Percentiles rank a stretch among this genome's conserved stretches.
Conservation (phyloP, 2,888 invertebrate species). For the Xiphydria camelus region DNA sequence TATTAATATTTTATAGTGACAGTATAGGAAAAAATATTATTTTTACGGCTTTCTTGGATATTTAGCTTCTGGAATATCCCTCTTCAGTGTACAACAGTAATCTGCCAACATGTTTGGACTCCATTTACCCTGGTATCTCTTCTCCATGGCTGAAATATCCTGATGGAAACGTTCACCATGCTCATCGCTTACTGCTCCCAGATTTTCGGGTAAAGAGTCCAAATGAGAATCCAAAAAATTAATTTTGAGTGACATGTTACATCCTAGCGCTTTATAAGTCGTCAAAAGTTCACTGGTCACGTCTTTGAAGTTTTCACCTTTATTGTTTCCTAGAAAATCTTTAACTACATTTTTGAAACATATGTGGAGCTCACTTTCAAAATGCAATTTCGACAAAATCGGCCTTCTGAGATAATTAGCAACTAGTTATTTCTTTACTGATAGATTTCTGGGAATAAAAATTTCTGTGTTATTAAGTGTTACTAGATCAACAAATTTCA, state of each 20-base stretch:
- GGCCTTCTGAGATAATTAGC: neutral
- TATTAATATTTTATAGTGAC: no score
- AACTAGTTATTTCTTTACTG: neutral
- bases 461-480: no score
- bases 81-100: no score
- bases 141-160: no score
- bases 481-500: no score
- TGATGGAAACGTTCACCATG: conserved; percentile 39
- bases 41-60: no score
- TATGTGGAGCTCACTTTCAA: no score
- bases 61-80: neutral
- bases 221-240: conserved; percentile 37
- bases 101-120: no score
- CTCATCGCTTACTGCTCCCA: conserved; percentile 33
- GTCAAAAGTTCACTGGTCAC: conserved; percentile 11
- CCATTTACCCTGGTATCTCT: conserved; percentile 25
- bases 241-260: conserved; percentile 30
- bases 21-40: no score
- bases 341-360: no score
- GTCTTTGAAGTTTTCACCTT: conserved; percentile 11
- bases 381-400: no score
- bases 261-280: conserved; percentile 27
- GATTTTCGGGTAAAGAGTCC: conserved; percentile 29
- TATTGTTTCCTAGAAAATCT: conserved; percentile 16
- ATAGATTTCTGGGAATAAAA: no score